phyloP scores from a whole-genome alignment of 2,797 vertebrate species.

The Sarcophilus harrisii region DNA sequence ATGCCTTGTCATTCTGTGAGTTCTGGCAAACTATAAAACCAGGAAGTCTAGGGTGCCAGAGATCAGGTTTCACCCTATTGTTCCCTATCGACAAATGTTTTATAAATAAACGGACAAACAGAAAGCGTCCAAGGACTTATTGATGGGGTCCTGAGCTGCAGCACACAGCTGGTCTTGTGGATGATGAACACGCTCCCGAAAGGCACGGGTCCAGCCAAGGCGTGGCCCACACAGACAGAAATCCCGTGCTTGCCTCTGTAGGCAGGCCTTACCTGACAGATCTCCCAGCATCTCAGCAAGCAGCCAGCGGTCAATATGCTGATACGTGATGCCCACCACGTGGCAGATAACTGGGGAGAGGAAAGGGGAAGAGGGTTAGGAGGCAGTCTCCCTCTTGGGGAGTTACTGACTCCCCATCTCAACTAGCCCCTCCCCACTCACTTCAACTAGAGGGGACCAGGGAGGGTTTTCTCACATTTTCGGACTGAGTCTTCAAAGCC shows the following conservation, averaged over 20 bases:
- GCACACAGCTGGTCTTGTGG: neutral
- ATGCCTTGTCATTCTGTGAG: neutral
- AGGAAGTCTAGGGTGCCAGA: neutral
- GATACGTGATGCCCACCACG: slow-evolving; percentile 96
- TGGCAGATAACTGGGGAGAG: slow-evolving; percentile 92
- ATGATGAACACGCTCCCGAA: neutral
- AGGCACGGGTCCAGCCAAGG: neutral
- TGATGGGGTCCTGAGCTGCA: neutral
- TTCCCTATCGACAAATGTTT: neutral
- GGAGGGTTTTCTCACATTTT: slow-evolving; percentile 89
- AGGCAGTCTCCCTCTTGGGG: neutral
- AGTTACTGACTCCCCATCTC: neutral
- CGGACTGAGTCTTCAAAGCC: slow-evolving; percentile 96
- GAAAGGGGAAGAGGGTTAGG: neutral
- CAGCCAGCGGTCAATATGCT: slow-evolving; percentile 93
- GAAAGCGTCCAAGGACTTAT: neutral
- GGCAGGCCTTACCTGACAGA: slow-evolving; percentile 88
- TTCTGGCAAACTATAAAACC: neutral
- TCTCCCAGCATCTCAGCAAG: slow-evolving; percentile 95
- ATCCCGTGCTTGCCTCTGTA: neutral
- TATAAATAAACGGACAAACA: neutral
- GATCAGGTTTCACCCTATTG: neutral
- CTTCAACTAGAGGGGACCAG: neutral
- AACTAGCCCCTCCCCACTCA: neutral
- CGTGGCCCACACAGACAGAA: neutral